A percentile compares a stretch with the other conserved stretches of the same genome.
Evolutionary conservation across 2,888 invertebrate species (phyloP).

Genomic region (Himalopsyche japonica): DNA sequence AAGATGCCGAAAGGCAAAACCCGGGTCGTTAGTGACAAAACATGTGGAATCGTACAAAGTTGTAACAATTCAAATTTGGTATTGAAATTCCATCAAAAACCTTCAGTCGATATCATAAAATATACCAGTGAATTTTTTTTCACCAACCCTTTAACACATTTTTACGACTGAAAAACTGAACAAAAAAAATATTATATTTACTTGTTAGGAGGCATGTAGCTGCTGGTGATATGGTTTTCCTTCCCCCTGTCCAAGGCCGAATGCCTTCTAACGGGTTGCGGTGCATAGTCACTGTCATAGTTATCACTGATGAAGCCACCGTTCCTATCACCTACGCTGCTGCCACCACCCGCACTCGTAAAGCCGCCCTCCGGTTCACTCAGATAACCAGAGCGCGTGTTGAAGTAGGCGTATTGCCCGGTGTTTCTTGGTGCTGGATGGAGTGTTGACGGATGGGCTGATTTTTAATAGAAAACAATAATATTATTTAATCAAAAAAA

Average conservation of each 20-base stretch:
- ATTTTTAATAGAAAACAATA: neutral
- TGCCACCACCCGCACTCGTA: slow-evolving; percentile 48
- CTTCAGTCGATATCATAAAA: too few species aligned
- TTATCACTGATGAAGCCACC: slow-evolving; percentile 54
- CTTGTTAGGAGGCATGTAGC: slow-evolving; percentile 55
- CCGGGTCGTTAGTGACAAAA: too few species aligned
- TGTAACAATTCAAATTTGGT: too few species aligned
- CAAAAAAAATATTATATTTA: slow-evolving; percentile 47
- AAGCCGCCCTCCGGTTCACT: slow-evolving; percentile 57
- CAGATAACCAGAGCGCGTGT: slow-evolving; percentile 58
- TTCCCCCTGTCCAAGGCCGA: slow-evolving; percentile 45
- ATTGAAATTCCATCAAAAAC: too few species aligned
- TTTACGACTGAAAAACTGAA: too few species aligned
- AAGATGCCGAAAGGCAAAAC: too few species aligned
- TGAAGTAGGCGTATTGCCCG: slow-evolving; percentile 57
- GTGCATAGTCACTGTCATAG: slow-evolving; percentile 54
- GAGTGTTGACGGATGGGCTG: slow-evolving; percentile 36
- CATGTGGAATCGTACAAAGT: too few species aligned
- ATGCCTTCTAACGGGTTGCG: slow-evolving; percentile 48
- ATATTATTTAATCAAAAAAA: neutral
- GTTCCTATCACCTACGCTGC: slow-evolving; percentile 46
- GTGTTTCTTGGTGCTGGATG: slow-evolving; percentile 36
- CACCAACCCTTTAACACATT: too few species aligned
- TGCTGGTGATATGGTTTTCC: slow-evolving; percentile 49
- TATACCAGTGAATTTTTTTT: too few species aligned